A percentile compares a stretch with the other conserved stretches of the same genome.
These are phyloP conservation scores for Virgularia gustaviana DNA, from an alignment of 92 coral and sea anemone species.

Conservation along the genomic window DNA sequence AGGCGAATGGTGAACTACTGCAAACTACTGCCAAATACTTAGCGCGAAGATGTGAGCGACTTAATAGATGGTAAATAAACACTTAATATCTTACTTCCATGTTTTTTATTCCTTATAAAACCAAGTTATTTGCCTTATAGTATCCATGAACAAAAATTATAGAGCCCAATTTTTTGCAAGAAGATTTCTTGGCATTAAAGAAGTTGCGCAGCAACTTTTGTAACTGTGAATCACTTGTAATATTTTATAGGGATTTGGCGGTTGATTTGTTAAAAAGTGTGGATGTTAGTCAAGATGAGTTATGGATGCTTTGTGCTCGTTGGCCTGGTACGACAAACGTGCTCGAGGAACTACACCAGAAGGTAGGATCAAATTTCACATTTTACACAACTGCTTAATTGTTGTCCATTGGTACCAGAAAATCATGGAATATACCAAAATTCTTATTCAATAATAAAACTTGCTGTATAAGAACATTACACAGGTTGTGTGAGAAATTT, in stretches of 20 bases:
- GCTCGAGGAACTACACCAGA: constrained; percentile 75
- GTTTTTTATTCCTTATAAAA: background rate
- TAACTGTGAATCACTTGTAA: no score
- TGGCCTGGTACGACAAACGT: constrained; percentile 71
- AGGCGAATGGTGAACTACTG: constrained; percentile 48
- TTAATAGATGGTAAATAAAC: constrained; percentile 69
- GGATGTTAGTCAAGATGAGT: constrained; percentile 60
- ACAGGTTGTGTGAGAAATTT: no score
- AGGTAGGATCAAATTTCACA: constrained; percentile 50
- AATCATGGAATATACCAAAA: no score
- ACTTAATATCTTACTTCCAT: background rate
- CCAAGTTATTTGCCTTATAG: background rate
- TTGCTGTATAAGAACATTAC: no score
- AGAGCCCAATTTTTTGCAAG: no score
- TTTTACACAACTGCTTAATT: background rate
- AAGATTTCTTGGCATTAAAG: no score
- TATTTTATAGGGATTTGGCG: constrained; percentile 87
- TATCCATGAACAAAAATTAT: background rate
- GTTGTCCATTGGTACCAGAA: background rate
- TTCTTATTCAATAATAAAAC: no score
- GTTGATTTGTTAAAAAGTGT: constrained; percentile 57
- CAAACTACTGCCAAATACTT: constrained; percentile 64
- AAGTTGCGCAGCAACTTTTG: no score
- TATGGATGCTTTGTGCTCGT: constrained; percentile 80
- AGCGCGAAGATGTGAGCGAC: constrained; percentile 75